Base-by-base conservation (phyloP, 2,797 vertebrate species). In the Cottoperca gobio region DNA sequence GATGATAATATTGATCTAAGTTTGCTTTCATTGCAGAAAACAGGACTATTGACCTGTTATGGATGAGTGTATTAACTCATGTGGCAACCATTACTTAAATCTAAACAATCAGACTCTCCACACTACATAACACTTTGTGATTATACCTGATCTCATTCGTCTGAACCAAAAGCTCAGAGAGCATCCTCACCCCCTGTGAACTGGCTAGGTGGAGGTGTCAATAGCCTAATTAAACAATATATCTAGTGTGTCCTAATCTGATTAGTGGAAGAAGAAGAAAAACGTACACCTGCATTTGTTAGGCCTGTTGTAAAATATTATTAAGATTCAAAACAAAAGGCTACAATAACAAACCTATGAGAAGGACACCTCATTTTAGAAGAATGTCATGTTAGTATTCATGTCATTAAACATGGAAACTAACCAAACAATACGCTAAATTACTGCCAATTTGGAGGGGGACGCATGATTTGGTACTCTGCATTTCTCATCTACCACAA, bases 381-480 rank as follows among this genome's bases (percentile, higher is more conserved):
- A 14, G 13, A 26, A 17, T 6, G 9, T 26, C 8, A 16, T 35
- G 13, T 35, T 66, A 12, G 4, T 19, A 16, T 7, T 39, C 9
- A 7, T 65, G 31, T 21, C 12, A 26, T 19, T 48, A 13, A 19
- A 5, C 11, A 33, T 7, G 3, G 1, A 28, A 23, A 42, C 6
- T 12, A 45, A 26, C 1, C 17, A 23, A 60, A 72, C 21, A 28
- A 5, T 21, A 43, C 4, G 69, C 28, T 52, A 52, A 10, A 70
- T 24, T 8, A 39, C 0, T 50, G 0, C 8, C 12, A 24, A 0
- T 58, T 26, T 31, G 4, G 1, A 16, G 9, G 2, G 0, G 0
- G 8, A 46, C 17, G 45, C 7, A 31, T 48, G 2, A 46, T 21
- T n/a, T 64, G 23, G 23, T 23, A 31, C 19, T 21, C 1, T 40